phyloP scores from a whole-genome alignment of 2,888 invertebrate genomes.

The Conus canariensis region DNA sequence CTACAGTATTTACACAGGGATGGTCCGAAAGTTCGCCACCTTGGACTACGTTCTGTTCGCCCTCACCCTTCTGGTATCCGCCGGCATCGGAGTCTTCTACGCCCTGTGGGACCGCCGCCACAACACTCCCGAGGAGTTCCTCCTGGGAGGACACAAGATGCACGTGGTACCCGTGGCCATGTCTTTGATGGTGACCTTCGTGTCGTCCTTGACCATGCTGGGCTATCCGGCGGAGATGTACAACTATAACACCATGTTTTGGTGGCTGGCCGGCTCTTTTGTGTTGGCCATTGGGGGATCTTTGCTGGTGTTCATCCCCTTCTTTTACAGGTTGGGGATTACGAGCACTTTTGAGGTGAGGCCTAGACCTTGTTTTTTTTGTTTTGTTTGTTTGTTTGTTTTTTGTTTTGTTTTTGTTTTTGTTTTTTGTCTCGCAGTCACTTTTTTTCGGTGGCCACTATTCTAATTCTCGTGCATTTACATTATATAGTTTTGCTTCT shows the following conservation, averaged over 20 bases:
- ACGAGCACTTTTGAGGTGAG: slow-evolving; percentile 57
- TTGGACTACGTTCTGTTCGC: slow-evolving; percentile 57
- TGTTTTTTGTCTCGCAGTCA: not conserved
- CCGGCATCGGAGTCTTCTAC: slow-evolving; percentile 71
- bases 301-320: slow-evolving; percentile 51
- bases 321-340: slow-evolving; percentile 54
- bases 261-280: slow-evolving; percentile 54
- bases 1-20: slow-evolving; percentile 53
- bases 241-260: slow-evolving; percentile 58
- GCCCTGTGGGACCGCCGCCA: slow-evolving; percentile 81
- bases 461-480: too few species aligned
- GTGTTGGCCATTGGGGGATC: slow-evolving; percentile 58
- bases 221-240: slow-evolving; percentile 64
- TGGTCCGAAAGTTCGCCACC: slow-evolving; percentile 43
- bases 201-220: slow-evolving; percentile 61
- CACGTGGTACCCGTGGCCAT: slow-evolving; percentile 74
- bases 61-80: slow-evolving; percentile 51
- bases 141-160: slow-evolving; percentile 73
- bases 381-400: not conserved
- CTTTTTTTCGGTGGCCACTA: not conserved
- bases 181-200: slow-evolving; percentile 71
- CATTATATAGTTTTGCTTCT: not conserved
- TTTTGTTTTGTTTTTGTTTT: not conserved
- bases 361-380: not conserved
- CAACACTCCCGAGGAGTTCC: slow-evolving; percentile 79